A percentile compares a stretch with the other conserved stretches of the same genome.
Conservation (phyloP, 2,797 vertebrate species). For the Gymnoscopelus microlampas region DNA sequence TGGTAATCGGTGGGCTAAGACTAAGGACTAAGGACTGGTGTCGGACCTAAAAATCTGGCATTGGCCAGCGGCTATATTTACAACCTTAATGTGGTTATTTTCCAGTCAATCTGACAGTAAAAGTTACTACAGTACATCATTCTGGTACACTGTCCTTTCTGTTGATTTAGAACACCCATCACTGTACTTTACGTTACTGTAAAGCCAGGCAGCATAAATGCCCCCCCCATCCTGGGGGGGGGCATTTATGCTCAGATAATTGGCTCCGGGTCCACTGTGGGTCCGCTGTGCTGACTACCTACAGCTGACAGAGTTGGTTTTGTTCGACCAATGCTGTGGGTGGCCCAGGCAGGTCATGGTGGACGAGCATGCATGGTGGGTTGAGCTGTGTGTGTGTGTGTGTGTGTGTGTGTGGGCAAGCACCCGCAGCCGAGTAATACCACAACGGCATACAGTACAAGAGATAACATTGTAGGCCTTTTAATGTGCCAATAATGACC, state of each 20-base stretch:
- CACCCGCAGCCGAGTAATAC: slow-evolving; percentile 7
- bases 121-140: not conserved
- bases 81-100: not conserved
- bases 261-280: slow-evolving; percentile 42
- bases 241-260: slow-evolving; percentile 62
- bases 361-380: not conserved
- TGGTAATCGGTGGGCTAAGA: too few species aligned
- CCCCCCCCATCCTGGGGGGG: too few species aligned
- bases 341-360: slow-evolving; percentile 48
- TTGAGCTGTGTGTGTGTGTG: slow-evolving; percentile 19
- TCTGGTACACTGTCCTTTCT: not conserved
- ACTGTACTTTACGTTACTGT: slow-evolving; percentile 9
- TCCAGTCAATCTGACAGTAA: not conserved
- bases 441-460: slow-evolving; percentile 37
- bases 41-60: too few species aligned
- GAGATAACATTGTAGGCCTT: slow-evolving; percentile 41
- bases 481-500: not conserved
- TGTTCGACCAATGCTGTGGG: slow-evolving; percentile 58
- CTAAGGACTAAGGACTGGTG: too few species aligned
- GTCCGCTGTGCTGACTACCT: slow-evolving; percentile 38
- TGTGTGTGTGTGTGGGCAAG: slow-evolving; percentile 17
- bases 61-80: too few species aligned
- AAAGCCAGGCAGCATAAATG: slow-evolving; percentile 35
- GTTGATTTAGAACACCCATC: not conserved
- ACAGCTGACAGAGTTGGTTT: slow-evolving; percentile 53